A percentile compares a stretch with the other conserved stretches of the same genome.
Conservation (phyloP, 1,140 invertebrate genomes). For the Lucilia sericata region DNA sequence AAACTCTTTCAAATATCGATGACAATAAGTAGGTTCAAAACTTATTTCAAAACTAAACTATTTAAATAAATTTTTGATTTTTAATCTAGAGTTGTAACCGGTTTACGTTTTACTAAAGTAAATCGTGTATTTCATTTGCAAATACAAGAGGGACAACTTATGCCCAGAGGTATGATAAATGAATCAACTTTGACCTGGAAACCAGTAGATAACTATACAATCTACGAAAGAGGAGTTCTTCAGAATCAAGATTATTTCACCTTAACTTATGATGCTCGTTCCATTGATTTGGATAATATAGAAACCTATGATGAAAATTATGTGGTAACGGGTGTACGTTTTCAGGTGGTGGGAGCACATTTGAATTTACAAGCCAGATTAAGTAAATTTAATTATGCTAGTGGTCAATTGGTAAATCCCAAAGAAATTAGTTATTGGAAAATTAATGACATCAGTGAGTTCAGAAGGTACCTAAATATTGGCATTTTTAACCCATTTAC, state of each 20-base stretch:
- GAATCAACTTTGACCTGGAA: slow-evolving; percentile 74
- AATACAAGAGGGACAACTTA: slow-evolving; percentile 79
- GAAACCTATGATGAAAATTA: slow-evolving; percentile 77
- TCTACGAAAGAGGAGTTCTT: slow-evolving; percentile 69
- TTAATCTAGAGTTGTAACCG: slow-evolving; percentile 78
- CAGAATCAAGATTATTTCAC: slow-evolving; percentile 79
- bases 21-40: slow-evolving; percentile 44
- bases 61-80: too few species aligned
- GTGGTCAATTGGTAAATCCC: slow-evolving; percentile 75
- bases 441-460: slow-evolving; percentile 76
- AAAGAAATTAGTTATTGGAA: slow-evolving; percentile 78
- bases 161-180: slow-evolving; percentile 75
- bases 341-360: slow-evolving; percentile 81
- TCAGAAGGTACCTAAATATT: slow-evolving; percentile 53
- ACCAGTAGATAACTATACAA: slow-evolving; percentile 74
- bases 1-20: slow-evolving; percentile 74
- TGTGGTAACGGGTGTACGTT: slow-evolving; percentile 73
- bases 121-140: slow-evolving; percentile 84
- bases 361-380: slow-evolving; percentile 85
- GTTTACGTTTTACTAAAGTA: slow-evolving; percentile 78
- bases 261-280: slow-evolving; percentile 79
- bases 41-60: background rate
- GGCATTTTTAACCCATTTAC: too few species aligned
- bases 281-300: slow-evolving; percentile 85
- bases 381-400: slow-evolving; percentile 84